Base-by-base conservation (phyloP, 2,888 invertebrate species). In the Bellardia pandia region DNA sequence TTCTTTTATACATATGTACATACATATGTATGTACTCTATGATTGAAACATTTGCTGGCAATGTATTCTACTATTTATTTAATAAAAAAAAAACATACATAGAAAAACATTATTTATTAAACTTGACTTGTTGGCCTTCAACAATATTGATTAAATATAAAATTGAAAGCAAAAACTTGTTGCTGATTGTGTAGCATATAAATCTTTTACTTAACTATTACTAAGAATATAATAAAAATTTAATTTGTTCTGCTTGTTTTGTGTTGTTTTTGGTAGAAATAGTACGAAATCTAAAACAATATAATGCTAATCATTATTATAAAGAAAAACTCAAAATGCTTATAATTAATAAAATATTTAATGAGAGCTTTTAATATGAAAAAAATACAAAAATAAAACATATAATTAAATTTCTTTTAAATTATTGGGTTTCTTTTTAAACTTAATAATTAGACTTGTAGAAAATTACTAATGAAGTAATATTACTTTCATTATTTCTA, bases 81-180 rank as follows among this genome's bases (percentile, higher is more conserved):
- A 13, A 45, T 13, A 45, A 45, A 53, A n/a, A 60, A 79, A 51
- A 14, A 60, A 56, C 51, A 5, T 30, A 3, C 30, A 7, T 72
- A 14, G 14, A 33, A 58, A 74, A 45, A 60, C 6, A 6, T 42
- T 33, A 40, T 40, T 64, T 33, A 40, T 40, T 64, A 76, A 78
- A 78, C 78, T 60, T 60, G 68, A 69, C 69, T 56, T 45, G 80
- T 72, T 81, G 66, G 72, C 80, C 80, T 81, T 81, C 72, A 56
- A 81, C 4, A 37, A 66, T 45, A 48, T 48, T n/a, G 3, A 45
- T 16, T 23, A 72, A 23, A 72, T n/a, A 62, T 40, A 42, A 64
- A 42, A 11, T 37, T 33, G 14, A 33, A 9, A 72, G 42, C 30
- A 62, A 33, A 75, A 48, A 42, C 56, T 53, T n/a, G 45, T 16